Evolutionary conservation across 2,888 invertebrate genomes (phyloP), one percentile per base, ranked within the genome.

Genomic region (Apotomis betuletana): DNA sequence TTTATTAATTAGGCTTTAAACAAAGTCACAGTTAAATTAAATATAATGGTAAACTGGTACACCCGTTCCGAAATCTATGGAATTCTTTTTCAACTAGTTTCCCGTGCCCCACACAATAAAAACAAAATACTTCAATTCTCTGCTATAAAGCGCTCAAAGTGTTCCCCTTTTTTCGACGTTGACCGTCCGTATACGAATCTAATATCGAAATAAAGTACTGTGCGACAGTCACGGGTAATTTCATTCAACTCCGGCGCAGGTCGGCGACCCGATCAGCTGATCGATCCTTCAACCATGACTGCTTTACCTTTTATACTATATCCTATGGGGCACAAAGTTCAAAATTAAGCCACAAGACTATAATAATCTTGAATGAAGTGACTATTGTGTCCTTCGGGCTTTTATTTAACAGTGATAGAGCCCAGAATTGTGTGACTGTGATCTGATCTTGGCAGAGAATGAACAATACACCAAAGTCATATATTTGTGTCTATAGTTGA

Each of bases 241-340:
- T 67, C 46, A 57, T 71, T 71, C 71, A 67, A 71, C 71, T 67
- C 61, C 67, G 15, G 71, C 71, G 67, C 67, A 55, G 71, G 67
- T 58, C 67, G 49, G 4, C 13, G 67, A 67, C 71, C 71, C 49
- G 38, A 41, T 51, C 70, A 71, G 71, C 71, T 71, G 71, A 67
- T 71, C 61, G 67, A n/a, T 36, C 54, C 65, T 55, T 65, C 46
- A 49, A 67, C 60, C 67, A 57, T 67, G 36, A 44, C 67, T 41
- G n/a, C 10, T 13, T 8, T 5, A 36, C 3, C 13, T 4, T 55
- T 51, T 41, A 9, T 13, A 44, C 71, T 52, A 12, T 67, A 52
- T 67, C 5, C 1, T 3, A 27, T 5, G 46, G 0, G 0, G 1
- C n/a, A 0, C 57, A 65, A 6, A 46, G 55, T 57, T 46, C 55